Evolutionary conservation across 1,140 invertebrate genomes (phyloP).

Genomic region (Pentalonia nigronervosa): DNA sequence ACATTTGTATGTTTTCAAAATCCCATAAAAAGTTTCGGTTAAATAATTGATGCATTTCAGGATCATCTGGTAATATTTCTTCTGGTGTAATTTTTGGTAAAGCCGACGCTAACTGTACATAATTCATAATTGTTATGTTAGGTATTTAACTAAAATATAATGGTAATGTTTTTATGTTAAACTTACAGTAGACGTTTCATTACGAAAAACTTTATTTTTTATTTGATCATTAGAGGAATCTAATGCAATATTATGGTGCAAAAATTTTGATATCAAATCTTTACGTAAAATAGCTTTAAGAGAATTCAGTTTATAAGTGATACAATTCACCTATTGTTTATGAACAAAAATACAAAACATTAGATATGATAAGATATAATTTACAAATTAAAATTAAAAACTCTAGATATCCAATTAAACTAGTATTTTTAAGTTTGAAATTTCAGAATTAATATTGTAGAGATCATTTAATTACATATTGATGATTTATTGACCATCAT

Average conservation of each 20-base stretch:
- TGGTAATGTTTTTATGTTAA: background rate
- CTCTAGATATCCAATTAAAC: background rate
- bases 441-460: background rate
- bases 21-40: constrained; percentile 88
- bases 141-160: background rate
- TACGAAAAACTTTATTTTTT: background rate
- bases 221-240: constrained; percentile 61
- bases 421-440: background rate
- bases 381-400: background rate
- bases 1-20: constrained; percentile 93
- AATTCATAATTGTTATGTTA: background rate
- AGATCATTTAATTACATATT: background rate
- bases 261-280: constrained; percentile 81
- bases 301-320: constrained; percentile 72
- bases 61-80: constrained; percentile 75
- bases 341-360: background rate
- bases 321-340: constrained; percentile 65
- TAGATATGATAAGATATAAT: background rate
- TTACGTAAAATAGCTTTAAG: constrained; percentile 74
- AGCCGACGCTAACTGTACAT: constrained; percentile 65
- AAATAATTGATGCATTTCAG: constrained; percentile 69
- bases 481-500: background rate
- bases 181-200: background rate
- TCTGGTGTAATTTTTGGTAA: constrained; percentile 78
- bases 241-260: constrained; percentile 76